Conservation (phyloP, 2,113 vertebrate species). For the Labrus mixtus region DNA sequence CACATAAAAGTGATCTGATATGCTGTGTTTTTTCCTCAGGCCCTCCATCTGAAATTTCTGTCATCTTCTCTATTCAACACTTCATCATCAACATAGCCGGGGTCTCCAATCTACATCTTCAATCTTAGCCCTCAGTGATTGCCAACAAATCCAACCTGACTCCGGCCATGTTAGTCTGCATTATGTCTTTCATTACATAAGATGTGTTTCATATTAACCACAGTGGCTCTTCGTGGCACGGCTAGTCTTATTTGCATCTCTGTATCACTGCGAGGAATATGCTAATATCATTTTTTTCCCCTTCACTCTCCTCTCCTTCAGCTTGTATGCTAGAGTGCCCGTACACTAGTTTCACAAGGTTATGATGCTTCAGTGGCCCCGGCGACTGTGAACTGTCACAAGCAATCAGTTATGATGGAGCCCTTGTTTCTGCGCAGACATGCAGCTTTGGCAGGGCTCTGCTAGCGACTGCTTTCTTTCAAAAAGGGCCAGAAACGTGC, state of each 20-base stretch:
- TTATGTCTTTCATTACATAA: slow-evolving; percentile 61
- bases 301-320: slow-evolving; percentile 57
- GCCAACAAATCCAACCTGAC: slow-evolving; percentile 36
- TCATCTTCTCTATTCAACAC: slow-evolving; percentile 40
- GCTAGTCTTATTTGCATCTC: slow-evolving; percentile 63
- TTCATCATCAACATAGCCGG: slow-evolving; percentile 8
- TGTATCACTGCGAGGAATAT: slow-evolving; percentile 72
- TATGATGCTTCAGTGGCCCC: slow-evolving; percentile 79
- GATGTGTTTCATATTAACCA: slow-evolving; percentile 61
- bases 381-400: slow-evolving; percentile 81
- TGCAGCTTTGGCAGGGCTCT: slow-evolving; percentile 71
- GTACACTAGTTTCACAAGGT: slow-evolving; percentile 81
- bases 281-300: slow-evolving; percentile 58
- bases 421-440: slow-evolving; percentile 78
- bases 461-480: slow-evolving; percentile 68
- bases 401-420: slow-evolving; percentile 80
- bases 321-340: slow-evolving; percentile 71
- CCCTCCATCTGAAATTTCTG: slow-evolving; percentile 40
- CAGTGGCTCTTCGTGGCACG: slow-evolving; percentile 41
- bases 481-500: slow-evolving; percentile 69
- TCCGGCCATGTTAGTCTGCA: slow-evolving; percentile 40
- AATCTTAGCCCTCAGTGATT: slow-evolving; percentile 39
- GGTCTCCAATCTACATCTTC: slow-evolving; percentile 37
- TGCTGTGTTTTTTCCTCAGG: slow-evolving; percentile 28
- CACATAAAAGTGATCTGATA: slow-evolving; percentile 13